Conservation (phyloP, 2,888 invertebrate species). For the Drosophila kanekoi region DNA sequence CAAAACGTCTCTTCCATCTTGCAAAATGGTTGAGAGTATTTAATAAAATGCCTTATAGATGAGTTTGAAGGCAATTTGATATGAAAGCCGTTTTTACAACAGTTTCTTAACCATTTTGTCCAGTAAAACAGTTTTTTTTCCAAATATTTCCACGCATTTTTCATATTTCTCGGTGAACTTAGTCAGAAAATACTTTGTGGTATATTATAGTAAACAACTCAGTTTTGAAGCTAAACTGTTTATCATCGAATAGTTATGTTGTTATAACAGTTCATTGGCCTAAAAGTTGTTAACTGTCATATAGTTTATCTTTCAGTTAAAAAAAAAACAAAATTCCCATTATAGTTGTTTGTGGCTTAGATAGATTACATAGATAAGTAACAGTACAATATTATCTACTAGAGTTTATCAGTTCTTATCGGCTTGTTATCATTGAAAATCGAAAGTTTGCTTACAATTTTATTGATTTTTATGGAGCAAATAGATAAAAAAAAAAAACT, state of each 20-base stretch:
- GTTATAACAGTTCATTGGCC: not conserved
- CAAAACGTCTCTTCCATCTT: too few species aligned
- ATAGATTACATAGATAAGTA: not conserved
- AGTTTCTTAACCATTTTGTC: too few species aligned
- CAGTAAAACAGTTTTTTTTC: too few species aligned
- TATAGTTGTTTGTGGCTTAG: not conserved
- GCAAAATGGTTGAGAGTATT: too few species aligned
- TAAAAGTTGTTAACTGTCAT: not conserved
- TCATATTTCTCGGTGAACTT: too few species aligned
- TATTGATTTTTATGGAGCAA: not conserved
- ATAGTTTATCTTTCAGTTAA: not conserved
- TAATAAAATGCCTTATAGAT: too few species aligned
- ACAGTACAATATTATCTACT: constrained; percentile 1
- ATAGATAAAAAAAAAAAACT: constrained; percentile 1
- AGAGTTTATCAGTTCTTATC: constrained; percentile 8
- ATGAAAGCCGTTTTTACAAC: too few species aligned
- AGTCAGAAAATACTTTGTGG: too few species aligned
- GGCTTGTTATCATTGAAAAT: constrained; percentile 11
- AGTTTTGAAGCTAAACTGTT: too few species aligned
- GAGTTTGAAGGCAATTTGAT: too few species aligned
- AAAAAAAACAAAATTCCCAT: not conserved
- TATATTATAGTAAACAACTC: not conserved
- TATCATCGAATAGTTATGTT: not conserved
- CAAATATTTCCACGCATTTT: too few species aligned
- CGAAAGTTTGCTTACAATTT: not conserved